These are phyloP conservation scores for Aricia artaxerxes DNA, from an alignment of 2,888 invertebrate species.

Conservation along the genomic window DNA sequence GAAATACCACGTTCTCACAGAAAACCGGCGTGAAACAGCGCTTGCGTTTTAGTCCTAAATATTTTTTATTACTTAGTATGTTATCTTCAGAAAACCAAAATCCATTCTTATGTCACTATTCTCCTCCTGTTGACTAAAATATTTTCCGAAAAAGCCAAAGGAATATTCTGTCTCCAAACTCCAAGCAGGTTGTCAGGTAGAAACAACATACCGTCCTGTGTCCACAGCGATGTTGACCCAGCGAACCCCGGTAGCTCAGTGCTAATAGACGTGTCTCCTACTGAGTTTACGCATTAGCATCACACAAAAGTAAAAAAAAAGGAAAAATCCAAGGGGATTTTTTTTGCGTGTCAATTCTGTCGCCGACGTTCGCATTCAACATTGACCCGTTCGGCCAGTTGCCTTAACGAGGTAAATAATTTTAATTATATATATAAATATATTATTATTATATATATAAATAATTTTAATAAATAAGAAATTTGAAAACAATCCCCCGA, in stretches of 20 bases:
- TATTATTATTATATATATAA: too few species aligned
- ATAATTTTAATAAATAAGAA: too few species aligned
- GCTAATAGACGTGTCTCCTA: slow-evolving; percentile 71
- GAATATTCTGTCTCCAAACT: background rate
- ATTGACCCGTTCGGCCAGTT: background rate
- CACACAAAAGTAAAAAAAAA: background rate
- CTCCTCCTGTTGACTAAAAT: background rate
- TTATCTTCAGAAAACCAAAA: too few species aligned
- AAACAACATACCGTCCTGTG: slow-evolving; percentile 35
- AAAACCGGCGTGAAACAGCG: too few species aligned
- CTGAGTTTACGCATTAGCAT: slow-evolving; percentile 17
- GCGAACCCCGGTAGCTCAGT: slow-evolving; percentile 73
- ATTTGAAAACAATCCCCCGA: too few species aligned
- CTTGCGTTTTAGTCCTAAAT: too few species aligned
- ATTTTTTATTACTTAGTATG: too few species aligned
- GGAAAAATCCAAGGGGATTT: background rate
- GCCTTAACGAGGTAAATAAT: too few species aligned
- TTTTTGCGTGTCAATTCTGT: background rate
- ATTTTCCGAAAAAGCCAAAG: background rate
- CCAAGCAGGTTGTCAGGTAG: slow-evolving; percentile 32
- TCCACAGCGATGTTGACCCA: slow-evolving; percentile 54
- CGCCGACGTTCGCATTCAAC: background rate
- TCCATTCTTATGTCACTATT: background rate
- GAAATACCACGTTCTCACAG: too few species aligned
- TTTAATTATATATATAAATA: too few species aligned